Evolutionary conservation across 2,797 vertebrate species (phyloP).

Genomic region (Mionectes olivaceus): DNA sequence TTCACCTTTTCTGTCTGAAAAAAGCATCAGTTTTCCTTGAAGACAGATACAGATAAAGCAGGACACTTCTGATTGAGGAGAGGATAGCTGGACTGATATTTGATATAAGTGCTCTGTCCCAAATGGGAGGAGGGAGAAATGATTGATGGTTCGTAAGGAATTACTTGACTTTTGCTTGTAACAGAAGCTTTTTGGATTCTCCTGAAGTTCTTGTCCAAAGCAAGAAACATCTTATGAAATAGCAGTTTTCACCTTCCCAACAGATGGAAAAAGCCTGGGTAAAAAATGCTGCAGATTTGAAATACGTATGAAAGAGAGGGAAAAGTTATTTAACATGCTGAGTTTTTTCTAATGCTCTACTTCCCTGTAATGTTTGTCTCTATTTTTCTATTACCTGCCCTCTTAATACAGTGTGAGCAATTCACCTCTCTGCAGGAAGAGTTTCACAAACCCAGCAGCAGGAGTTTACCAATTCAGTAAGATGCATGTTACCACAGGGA

Average conservation of each 20-base stretch:
- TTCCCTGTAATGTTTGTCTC: neutral
- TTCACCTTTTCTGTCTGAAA: conserved; percentile 48
- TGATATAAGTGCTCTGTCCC: conserved; percentile 42
- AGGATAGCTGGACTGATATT: conserved; percentile 45
- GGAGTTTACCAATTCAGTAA: neutral
- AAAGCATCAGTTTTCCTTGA: conserved; percentile 51
- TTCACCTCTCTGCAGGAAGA: neutral
- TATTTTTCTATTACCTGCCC: neutral
- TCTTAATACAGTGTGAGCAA: neutral
- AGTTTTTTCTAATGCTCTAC: neutral
- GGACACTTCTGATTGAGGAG: conserved; percentile 31
- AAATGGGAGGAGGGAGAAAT: conserved; percentile 52
- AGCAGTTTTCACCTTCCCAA: neutral
- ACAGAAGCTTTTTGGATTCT: conserved; percentile 33
- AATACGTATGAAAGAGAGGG: neutral
- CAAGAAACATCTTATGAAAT: neutral
- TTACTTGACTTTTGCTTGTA: conserved; percentile 42
- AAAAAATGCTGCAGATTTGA: neutral
- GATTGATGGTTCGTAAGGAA: conserved; percentile 40
- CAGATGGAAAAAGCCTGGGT: conserved; percentile 7
- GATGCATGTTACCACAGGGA: neutral
- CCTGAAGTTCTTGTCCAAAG: conserved; percentile 26
- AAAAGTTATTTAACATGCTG: neutral
- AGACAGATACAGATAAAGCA: conserved; percentile 25
- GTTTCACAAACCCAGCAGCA: neutral